Evolutionary conservation across 2,113 vertebrate genomes (phyloP), one percentile per base, ranked within the genome.

Genomic region (Gnathonemus echidnorhynchus): DNA sequence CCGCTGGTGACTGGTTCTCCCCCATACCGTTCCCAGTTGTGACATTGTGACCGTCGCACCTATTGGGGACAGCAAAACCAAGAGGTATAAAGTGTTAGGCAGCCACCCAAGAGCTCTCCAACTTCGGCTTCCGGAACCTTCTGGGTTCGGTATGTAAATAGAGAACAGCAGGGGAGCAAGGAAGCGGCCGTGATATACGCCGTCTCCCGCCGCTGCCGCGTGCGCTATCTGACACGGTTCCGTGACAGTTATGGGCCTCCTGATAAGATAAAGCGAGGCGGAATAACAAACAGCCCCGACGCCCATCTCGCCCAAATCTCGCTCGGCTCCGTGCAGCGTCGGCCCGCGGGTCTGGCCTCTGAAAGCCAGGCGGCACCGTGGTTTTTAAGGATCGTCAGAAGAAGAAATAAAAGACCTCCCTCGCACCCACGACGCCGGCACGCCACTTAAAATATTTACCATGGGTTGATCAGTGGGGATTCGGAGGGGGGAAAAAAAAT

Each of bases 221-320:
- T 90, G 91, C 90, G 92, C 91, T 39, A 62, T 90, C 42, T 84
- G 89, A 89, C 88, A 89, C 87, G 90, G 90, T 89, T 91, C 91
- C 91, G 89, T 91, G 93, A 92, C 91, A 91, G 90, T 92, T 91
- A 89, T 91, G 91, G 88, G 90, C 87, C 87, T 91, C 24, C 89
- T 91, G 89, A 93, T 93, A 92, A 93, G 92, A 94, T 93, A 92
- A 93, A 92, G 89, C 80, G 86, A 42, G 27, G 2, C 3, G 88
- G 88, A 24, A 62, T 90, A 90, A 93, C 91, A 88, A 91, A 89
- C 90, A 91, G 77, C 92, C 89, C 42, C 10, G 10, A 15, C 52
- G 8, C 42, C 35, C 48, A 48, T 86, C n/a, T 85, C 56, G 27
- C 24, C 80, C 85, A 27, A 70, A 66, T 58, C 77, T 84, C 48